Evolutionary conservation across 2,113 vertebrate species (phyloP).

Genomic region (Ceyx melanurus): DNA sequence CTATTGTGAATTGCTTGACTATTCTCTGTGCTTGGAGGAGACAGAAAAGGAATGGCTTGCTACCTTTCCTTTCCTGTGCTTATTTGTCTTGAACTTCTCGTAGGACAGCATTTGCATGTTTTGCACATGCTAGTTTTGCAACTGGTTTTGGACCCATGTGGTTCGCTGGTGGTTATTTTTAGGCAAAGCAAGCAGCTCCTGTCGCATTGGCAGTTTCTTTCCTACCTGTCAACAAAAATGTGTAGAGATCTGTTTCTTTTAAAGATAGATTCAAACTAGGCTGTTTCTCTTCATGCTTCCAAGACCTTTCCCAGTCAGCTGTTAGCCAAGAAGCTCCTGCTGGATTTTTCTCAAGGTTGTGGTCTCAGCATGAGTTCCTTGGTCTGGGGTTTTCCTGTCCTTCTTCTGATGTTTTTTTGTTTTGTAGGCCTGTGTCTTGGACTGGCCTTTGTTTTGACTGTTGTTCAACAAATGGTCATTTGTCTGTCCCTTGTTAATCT

Average conservation of each 20-base stretch:
- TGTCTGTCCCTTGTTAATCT: background rate
- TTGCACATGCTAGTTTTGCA: background rate
- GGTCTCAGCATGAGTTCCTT: background rate
- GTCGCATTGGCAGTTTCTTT: background rate
- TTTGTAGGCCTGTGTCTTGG: background rate
- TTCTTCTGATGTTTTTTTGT: background rate
- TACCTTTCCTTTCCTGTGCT: background rate
- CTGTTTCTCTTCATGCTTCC: background rate
- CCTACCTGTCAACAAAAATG: background rate
- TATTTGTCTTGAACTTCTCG: background rate
- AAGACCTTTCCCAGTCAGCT: background rate
- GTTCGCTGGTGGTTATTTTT: conserved; percentile 38
- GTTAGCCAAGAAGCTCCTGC: conserved; percentile 11
- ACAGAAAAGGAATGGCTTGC: background rate
- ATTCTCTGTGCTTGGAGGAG: background rate
- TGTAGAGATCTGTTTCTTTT: background rate
- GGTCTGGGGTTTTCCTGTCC: conserved; percentile 8
- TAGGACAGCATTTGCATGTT: background rate
- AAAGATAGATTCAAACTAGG: background rate
- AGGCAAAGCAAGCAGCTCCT: conserved; percentile 5
- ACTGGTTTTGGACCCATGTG: background rate
- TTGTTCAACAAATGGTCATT: background rate
- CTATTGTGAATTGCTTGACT: background rate
- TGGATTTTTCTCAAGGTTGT: background rate
- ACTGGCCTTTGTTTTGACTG: background rate